Base-by-base conservation (phyloP, 2,113 vertebrate genomes). In the Acanthisitta chloris region DNA sequence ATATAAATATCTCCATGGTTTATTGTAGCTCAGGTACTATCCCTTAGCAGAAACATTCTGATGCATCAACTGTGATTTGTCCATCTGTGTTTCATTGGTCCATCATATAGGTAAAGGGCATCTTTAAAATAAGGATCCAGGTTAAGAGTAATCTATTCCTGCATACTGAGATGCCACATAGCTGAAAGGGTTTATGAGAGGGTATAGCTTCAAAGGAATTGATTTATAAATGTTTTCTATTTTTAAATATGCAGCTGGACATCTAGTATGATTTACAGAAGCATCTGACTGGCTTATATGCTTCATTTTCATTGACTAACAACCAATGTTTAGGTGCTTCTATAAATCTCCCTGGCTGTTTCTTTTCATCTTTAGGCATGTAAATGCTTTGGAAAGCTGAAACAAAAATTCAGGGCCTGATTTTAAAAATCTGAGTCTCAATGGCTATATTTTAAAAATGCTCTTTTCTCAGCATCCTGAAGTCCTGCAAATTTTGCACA, bases 191-290 rank as follows among this genome's bases (percentile, higher is more conserved):
- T 70, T 91, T 90, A 43, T 51, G 36, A 51, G 46, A 65, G 70
- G 17, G 61, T 90, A 31, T 21, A 26, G 42, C 42, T 88, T 61
- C 66, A 90, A 87, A 90, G 14, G 62, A 73, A 79, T 38, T 92
- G 87, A 94, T 94, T 87, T 90, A 43, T 65, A 80, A 77, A 73
- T 70, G 71, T 90, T 73, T 85, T 62, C 28, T 90, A 46, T 87
- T 94, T 91, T 90, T 82, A 90, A 85, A 88, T 58, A 43, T 3
- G 1, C 69, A 83, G 79, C 54, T 92, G 80, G 88, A 90, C 19
- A 62, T 64, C 33, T 29, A 71, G 31, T 4, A 29, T 81, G 64
- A 92, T 86, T 84, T 92, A 86, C 14, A 86, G 80, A 74, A 93
- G 38, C 79, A 51, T 66, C 59, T 83, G 71, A 88, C n/a, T 49